Percentiles rank a stretch among this genome's conserved stretches.
These are phyloP conservation scores for Morpho deidamia DNA, from an alignment of 2,888 invertebrate genomes.

Conservation along the genomic window DNA sequence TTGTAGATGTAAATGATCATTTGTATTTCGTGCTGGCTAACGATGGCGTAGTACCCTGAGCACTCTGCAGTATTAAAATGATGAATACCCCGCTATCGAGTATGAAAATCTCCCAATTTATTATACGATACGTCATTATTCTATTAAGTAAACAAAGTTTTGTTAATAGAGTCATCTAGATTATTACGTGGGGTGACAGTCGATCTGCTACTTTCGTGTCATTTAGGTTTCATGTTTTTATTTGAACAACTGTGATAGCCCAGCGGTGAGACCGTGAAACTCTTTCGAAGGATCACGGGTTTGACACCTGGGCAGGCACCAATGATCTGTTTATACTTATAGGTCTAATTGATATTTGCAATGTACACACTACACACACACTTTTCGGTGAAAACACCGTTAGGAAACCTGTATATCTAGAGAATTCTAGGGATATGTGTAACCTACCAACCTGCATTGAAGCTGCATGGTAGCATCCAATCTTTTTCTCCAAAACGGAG, in stretches of 20 bases:
- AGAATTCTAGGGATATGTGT: no score
- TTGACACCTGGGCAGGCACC: no score
- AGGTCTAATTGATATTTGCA: no score
- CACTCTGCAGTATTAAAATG: constrained; percentile 75
- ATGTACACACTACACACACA: no score
- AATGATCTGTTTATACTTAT: no score
- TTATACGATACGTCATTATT: constrained; percentile 75
- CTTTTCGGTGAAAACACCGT: no score
- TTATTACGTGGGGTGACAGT: constrained; percentile 39
- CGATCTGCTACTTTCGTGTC: background rate
- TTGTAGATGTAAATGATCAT: constrained; percentile 20
- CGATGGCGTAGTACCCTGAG: constrained; percentile 46
- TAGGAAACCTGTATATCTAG: no score
- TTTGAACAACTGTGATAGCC: background rate
- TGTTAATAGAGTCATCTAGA: constrained; percentile 69
- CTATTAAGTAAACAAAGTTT: constrained; percentile 74
- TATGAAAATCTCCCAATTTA: constrained; percentile 77
- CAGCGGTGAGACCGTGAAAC: no score
- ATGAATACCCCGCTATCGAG: constrained; percentile 64
- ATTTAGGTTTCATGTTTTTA: constrained; percentile 3
- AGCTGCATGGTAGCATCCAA: no score
- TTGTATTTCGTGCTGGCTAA: constrained; percentile 40
- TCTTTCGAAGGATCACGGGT: no score
- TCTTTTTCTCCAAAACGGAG: no score
- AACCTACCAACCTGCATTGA: no score